Evolutionary conservation across 2,113 vertebrate genomes (phyloP).

Genomic region (Carassius auratus): DNA sequence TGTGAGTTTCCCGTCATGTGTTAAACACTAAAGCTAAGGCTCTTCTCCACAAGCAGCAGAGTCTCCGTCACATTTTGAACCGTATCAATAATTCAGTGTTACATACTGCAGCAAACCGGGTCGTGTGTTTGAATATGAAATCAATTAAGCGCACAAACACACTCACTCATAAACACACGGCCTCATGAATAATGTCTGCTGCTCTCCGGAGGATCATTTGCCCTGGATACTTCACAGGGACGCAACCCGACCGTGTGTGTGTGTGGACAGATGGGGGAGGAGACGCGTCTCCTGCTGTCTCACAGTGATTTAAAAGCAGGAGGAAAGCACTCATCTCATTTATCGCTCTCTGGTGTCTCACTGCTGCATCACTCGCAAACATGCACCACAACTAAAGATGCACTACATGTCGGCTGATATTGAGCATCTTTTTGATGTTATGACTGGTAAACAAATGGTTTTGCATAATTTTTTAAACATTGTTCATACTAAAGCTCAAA

Average conservation of each 20-base stretch:
- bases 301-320: conserved; percentile 59
- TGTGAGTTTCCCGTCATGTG: too few relatives aligned
- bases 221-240: conserved; percentile 10
- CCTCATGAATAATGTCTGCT: conserved; percentile 40
- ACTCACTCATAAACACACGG: conserved; percentile 41
- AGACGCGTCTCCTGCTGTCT: conserved; percentile 66
- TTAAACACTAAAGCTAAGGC: neutral
- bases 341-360: conserved; percentile 6
- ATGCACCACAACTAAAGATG: neutral
- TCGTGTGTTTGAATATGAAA: conserved; percentile 30
- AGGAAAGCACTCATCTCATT: conserved; percentile 58
- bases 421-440: neutral
- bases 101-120: conserved; percentile 19
- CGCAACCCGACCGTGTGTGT: conserved; percentile 9
- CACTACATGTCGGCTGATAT: neutral
- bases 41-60: neutral
- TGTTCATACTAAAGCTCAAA: neutral
- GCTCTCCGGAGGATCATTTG: conserved; percentile 1
- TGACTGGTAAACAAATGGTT: neutral
- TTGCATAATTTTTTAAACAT: neutral
- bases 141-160: conserved; percentile 45
- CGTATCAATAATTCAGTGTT: conserved; percentile 21
- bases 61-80: neutral
- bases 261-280: conserved; percentile 69
- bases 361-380: neutral